These are phyloP conservation scores for Caranx melampygus DNA, from an alignment of 2,113 vertebrate genomes.

Conservation along the genomic window DNA sequence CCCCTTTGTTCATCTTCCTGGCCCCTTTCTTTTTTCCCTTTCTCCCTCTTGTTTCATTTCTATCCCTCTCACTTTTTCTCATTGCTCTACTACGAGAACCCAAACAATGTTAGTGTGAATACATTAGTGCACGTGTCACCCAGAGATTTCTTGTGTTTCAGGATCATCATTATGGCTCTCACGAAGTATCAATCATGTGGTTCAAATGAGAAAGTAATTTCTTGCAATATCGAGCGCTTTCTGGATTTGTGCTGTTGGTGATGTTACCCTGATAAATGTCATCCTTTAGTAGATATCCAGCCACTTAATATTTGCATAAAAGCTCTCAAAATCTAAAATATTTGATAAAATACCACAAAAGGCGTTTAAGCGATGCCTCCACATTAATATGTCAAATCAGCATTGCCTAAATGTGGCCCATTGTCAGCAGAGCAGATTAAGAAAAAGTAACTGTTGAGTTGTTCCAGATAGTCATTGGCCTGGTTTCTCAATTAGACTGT, in stretches of 20 bases:
- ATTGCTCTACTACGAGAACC: neutral
- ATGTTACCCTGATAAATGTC: constrained; percentile 11
- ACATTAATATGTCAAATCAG: constrained; percentile 49
- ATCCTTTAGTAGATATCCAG: neutral
- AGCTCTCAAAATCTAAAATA: neutral
- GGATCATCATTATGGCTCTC: constrained; percentile 31
- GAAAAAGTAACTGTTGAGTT: constrained; percentile 60
- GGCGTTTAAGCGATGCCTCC: constrained; percentile 21
- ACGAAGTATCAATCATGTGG: constrained; percentile 9
- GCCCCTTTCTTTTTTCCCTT: neutral
- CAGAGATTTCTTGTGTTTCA: constrained; percentile 39
- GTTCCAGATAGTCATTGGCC: constrained; percentile 70
- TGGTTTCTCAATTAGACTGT: constrained; percentile 72
- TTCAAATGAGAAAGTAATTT: constrained; percentile 14
- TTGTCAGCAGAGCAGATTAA: constrained; percentile 59
- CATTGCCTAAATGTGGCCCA: constrained; percentile 43
- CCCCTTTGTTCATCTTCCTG: constrained; percentile 1
- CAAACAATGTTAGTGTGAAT: constrained; percentile 30
- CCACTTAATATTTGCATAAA: constrained; percentile 31
- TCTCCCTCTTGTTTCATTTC: constrained; percentile 13
- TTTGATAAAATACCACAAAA: constrained; percentile 24
- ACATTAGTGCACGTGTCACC: constrained; percentile 6
- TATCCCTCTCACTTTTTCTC: neutral
- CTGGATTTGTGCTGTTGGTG: constrained; percentile 1
- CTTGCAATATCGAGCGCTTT: constrained; percentile 13